Base-by-base conservation (phyloP, 2,888 invertebrate species). In the Agrochola circellaris region DNA sequence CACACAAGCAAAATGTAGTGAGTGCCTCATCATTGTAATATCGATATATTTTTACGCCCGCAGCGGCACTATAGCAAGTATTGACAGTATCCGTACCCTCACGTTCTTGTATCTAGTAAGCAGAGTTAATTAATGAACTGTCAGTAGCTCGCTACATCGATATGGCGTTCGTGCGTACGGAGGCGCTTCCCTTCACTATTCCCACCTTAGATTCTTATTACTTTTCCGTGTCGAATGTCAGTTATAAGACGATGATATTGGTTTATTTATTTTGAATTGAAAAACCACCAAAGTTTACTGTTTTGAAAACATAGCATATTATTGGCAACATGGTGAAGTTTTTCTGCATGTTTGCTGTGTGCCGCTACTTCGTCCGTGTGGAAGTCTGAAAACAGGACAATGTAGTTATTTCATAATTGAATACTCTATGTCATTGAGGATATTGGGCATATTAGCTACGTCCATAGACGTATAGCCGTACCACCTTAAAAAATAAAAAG, bases 81-180 rank as follows among this genome's bases (percentile, higher is more conserved):
- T 51, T 82, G 82, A 30, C 48, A 38, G 68, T 54, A 45, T 42
- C 38, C 34, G 58, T 48, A 51, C 58, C 58, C 34, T 75, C 76
- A 69, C 56, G 71, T 76, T 61, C 71, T 56, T 75, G 48, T 61
- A 68, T 20, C 42, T n/a, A 84, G 70, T 73, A 67, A 69, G 64
- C 62, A 65, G 61, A 73, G 73, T 75, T 81, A 75, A 80, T 82
- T 72, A 77, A 75, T 75, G 82, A 85, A 85, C 84, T 84, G 89
- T 83, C 86, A 84, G 83, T 79, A 70, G 77, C 73, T 82, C 70
- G 78, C 56, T 71, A 81, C 75, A 71, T 81, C 85, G 81, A 82
- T 68, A 65, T 75, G 62, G 61, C 75, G 81, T 75, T 64, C 81
- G 64, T 71, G 82, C 64, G 75, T 79, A 54, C 8, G 17, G 26